Base-by-base conservation (phyloP, 1,140 invertebrate genomes). In the Anthonomus grandis region DNA sequence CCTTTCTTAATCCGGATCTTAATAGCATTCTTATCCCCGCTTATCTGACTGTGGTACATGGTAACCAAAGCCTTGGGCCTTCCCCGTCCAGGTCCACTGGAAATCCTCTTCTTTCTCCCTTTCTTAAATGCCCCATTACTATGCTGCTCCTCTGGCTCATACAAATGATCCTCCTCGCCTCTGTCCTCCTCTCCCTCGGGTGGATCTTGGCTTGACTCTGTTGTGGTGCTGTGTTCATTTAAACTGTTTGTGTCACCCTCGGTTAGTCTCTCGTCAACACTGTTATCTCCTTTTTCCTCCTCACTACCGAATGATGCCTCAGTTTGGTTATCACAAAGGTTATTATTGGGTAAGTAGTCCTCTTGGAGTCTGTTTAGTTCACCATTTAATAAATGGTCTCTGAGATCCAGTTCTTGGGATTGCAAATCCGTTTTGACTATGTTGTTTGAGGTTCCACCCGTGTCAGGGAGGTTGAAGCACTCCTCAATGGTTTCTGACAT, bases 1-100 rank as follows among this genome's bases (percentile, higher is more conserved):
- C 81, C 82, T 69, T 83, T 84, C 63, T 80, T 81, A 25, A 85
- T 84, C 64, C 79, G 76, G 25, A 85, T 70, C 67, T 83, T 84
- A 15, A 85, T 83, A 3, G 82, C 80, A 60, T 82, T 78, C 61
- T 82, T 78, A 64, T 81, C 78, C 47, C 81, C 79, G 55, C 80
- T 81, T 44, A 83, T 83, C 64, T 81, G 76, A 62, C 76, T 79
- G 39, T 78, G 75, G 59, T 79, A 79, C 54, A 75, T 76, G 4
- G 75, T 66, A 9, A 72, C 68, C 1, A 67, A 44, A 2, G 64
- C 63, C 39, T 74, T 74, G 4, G 69, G 47, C 36, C 72, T 62
- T 8, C 72, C 72, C 27, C 71, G 53, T 1, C 67, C 64, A 2
- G 64, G 57, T 10, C 63, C 63, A 9, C 56, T 63, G 3, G 62